Conservation (phyloP, 1,140 invertebrate species). For the Lepidurus arcticus region DNA sequence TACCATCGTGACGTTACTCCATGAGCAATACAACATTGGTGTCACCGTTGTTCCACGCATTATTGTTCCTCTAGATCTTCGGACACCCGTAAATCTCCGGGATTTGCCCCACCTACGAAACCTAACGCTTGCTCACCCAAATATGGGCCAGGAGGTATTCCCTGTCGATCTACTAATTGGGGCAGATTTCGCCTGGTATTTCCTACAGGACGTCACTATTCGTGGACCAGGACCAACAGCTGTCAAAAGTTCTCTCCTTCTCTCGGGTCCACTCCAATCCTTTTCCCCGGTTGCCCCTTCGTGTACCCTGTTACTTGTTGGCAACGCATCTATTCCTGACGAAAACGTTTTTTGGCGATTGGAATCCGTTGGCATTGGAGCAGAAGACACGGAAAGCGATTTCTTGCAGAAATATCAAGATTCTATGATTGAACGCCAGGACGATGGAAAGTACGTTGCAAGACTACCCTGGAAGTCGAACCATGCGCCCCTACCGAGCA, state of each 20-base stretch:
- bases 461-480: neutral
- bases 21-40: neutral
- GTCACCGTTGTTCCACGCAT: neutral
- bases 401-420: no score
- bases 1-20: neutral
- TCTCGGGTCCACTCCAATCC: neutral
- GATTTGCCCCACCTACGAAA: conserved; percentile 24
- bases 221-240: conserved; percentile 23
- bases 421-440: neutral
- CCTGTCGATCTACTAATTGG: conserved; percentile 1
- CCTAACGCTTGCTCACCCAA: neutral
- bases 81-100: neutral
- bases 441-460: conserved; percentile 3
- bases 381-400: neutral
- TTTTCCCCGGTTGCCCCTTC: neutral
- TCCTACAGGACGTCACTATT: neutral
- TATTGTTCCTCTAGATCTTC: neutral
- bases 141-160: neutral
- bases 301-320: neutral
- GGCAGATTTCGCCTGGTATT: neutral
- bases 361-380: neutral
- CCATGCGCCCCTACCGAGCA: neutral
- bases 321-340: neutral
- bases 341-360: conserved; percentile 6
- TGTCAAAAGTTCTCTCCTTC: neutral